These are phyloP conservation scores for Aphidius ervi DNA, from an alignment of 1,140 invertebrate species.

Conservation along the genomic window DNA sequence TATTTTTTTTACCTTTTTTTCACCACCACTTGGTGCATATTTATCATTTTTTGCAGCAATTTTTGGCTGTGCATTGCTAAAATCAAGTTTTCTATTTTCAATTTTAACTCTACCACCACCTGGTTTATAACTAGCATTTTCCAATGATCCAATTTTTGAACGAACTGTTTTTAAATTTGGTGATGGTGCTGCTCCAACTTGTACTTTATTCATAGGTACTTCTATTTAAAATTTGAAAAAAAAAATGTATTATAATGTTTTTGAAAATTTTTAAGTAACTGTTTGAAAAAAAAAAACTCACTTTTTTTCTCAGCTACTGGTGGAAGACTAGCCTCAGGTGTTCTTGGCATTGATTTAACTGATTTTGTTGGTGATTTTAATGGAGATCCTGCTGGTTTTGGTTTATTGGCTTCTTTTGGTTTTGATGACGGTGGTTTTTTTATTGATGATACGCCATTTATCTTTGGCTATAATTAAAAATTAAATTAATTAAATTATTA, in stretches of 20 bases:
- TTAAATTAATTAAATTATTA: slow-evolving; percentile 14
- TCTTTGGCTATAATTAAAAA: slow-evolving; percentile 47
- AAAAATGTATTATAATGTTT: neutral
- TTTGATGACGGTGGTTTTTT: slow-evolving; percentile 58
- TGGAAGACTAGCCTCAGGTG: slow-evolving; percentile 58
- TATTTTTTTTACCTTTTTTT: slow-evolving; percentile 72
- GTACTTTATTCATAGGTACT: slow-evolving; percentile 89
- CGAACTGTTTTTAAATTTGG: slow-evolving; percentile 86
- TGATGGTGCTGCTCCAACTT: slow-evolving; percentile 84
- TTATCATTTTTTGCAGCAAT: slow-evolving; percentile 90
- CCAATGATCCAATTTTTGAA: slow-evolving; percentile 91
- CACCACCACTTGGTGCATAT: slow-evolving; percentile 82
- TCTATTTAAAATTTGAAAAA: slow-evolving; percentile 56
- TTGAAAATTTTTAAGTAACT: neutral
- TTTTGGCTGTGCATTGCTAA: slow-evolving; percentile 72
- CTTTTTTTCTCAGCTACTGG: slow-evolving; percentile 70
- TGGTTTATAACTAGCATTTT: slow-evolving; percentile 88
- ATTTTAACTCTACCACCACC: slow-evolving; percentile 90
- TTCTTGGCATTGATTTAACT: slow-evolving; percentile 58
- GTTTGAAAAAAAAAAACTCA: slow-evolving; percentile 38
- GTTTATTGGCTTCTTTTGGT: slow-evolving; percentile 50
- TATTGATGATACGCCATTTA: slow-evolving; percentile 63
- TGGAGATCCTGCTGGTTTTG: slow-evolving; percentile 51
- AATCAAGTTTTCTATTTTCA: slow-evolving; percentile 81
- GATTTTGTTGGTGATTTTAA: slow-evolving; percentile 62